Conservation (phyloP, 2,888 invertebrate species). For the Ommatoiulus sabulosus region DNA sequence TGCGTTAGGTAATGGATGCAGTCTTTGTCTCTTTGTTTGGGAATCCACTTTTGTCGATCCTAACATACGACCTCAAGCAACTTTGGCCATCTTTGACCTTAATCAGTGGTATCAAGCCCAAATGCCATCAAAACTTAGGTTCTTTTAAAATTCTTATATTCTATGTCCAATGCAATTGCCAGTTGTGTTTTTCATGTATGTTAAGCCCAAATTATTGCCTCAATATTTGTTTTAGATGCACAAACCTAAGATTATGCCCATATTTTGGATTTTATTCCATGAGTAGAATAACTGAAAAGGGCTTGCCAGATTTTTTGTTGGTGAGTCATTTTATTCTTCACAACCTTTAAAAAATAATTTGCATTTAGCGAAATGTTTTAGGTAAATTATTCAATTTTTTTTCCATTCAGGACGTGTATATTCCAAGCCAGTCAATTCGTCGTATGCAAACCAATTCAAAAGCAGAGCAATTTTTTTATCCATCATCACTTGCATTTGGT, state of each 20-base stretch:
- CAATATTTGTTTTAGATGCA: slow-evolving; percentile 15
- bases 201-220: neutral
- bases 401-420: slow-evolving; percentile 70
- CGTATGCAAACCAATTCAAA: slow-evolving; percentile 72
- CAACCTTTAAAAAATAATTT: neutral
- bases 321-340: slow-evolving; percentile 61
- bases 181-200: slow-evolving; percentile 63
- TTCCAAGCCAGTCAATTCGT: slow-evolving; percentile 68
- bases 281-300: slow-evolving; percentile 63
- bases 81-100: slow-evolving; percentile 69
- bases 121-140: slow-evolving; percentile 81
- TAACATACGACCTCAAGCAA: slow-evolving; percentile 64
- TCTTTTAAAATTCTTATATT: slow-evolving; percentile 70
- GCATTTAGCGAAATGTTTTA: neutral
- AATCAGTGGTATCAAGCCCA: slow-evolving; percentile 57
- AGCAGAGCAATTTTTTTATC: slow-evolving; percentile 86
- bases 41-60: slow-evolving; percentile 72
- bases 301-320: slow-evolving; percentile 63
- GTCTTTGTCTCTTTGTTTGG: slow-evolving; percentile 77
- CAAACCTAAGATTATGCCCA: slow-evolving; percentile 63
- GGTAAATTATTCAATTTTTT: slow-evolving; percentile 56
- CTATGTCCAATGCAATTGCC: slow-evolving; percentile 72
- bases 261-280: slow-evolving; percentile 65
- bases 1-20: slow-evolving; percentile 64
- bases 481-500: slow-evolving; percentile 84